Evolutionary conservation across 2,113 vertebrate species (phyloP), one percentile per base, ranked within the genome.

Genomic region (Aleadryas rufinucha): DNA sequence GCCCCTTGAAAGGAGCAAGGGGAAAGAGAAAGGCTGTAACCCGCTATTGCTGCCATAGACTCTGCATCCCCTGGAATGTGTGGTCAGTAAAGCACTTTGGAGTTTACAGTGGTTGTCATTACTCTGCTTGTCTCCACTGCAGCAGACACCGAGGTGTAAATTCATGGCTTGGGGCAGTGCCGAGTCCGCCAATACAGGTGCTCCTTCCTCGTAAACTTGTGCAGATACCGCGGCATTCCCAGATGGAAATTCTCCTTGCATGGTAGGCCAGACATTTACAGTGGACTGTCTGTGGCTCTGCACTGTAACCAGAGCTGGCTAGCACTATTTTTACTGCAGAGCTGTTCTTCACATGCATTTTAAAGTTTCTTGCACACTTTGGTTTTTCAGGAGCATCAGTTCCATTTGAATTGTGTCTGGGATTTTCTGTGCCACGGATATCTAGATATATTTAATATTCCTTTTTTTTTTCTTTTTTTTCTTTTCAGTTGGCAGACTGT

Each of bases 241-340:
- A 96, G 87, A 68, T 91, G 84, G 78, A 84, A 63, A 92, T 87
- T 84, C 81, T 92, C 53, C 53, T 56, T 94, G 84, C 22, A 5
- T 39, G 74, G 71, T 54, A 96, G 54, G 50, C 56, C 87, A 94
- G 72, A 79, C 60, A 21, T 93, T 87, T 60, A 15, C 64, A 64
- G 77, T 30, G 35, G 35, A 69, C 77, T 85, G 70, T 89, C 94
- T 91, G 84, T 84, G 50, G 20, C 49, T 65, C 16, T 33, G 84
- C 41, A 3, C 81, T 95, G 74, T 71, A 94, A 79, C 86, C 54
- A 74, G 89, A 94, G 77, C 89, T 87, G 77, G 22, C 44, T 66
- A 94, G 72, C 26, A 12, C 69, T 56, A 1, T 52, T 93, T 94
- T 90, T 93, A 83, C 59, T 76, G 75, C 54, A 41, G 75, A 60